Evolutionary conservation across 2,888 invertebrate genomes (phyloP).

Genomic region (Leucozona laternaria): DNA sequence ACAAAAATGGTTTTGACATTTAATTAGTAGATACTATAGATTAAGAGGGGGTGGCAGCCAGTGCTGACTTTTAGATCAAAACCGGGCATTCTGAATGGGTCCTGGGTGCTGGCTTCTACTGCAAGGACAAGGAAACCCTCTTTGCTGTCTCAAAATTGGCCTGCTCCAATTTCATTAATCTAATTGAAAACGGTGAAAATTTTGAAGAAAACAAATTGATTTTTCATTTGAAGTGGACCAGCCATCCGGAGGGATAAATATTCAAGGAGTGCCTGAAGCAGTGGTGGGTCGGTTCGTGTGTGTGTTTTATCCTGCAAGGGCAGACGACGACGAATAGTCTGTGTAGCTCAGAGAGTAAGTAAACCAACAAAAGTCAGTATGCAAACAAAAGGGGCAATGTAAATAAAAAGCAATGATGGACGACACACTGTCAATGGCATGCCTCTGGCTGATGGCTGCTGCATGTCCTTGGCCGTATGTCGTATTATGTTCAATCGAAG

Average conservation of each 20-base stretch:
- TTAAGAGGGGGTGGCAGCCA: constrained; percentile 5
- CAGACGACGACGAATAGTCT: neutral
- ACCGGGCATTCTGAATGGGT: neutral
- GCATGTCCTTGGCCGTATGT: constrained; percentile 64
- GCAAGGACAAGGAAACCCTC: constrained; percentile 13
- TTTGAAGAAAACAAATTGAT: constrained; percentile 69
- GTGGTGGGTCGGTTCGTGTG: neutral
- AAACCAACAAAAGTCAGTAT: constrained; percentile 31
- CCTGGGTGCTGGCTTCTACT: neutral
- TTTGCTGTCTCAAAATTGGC: constrained; percentile 48
- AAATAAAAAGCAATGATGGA: constrained; percentile 66
- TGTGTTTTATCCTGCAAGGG: neutral
- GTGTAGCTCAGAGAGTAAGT: neutral
- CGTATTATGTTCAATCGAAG: constrained; percentile 22
- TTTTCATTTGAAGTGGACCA: constrained; percentile 59
- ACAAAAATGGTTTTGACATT: constrained; percentile 61
- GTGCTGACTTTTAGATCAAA: neutral
- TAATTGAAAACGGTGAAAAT: constrained; percentile 67
- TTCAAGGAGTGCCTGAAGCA: constrained; percentile 15
- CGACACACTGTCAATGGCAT: constrained; percentile 33
- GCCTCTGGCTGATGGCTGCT: constrained; percentile 48
- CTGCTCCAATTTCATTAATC: constrained; percentile 73
- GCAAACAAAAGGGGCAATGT: constrained; percentile 54
- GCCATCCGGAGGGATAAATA: neutral
- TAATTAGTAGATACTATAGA: constrained; percentile 65